These are phyloP conservation scores for Ceuthmochares aereus DNA, from an alignment of 2,113 vertebrate genomes.

Conservation along the genomic window DNA sequence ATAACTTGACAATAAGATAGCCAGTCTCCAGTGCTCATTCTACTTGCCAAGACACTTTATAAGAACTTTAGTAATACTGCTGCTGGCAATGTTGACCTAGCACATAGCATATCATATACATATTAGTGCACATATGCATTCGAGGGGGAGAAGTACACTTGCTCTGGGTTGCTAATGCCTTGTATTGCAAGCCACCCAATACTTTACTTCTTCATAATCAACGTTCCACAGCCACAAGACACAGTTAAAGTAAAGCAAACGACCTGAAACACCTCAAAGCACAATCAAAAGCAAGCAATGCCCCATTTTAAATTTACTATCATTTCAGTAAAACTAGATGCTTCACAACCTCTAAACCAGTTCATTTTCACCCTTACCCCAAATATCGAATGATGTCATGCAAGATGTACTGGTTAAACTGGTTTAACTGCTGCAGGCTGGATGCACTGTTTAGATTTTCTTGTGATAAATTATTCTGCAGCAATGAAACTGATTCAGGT, in stretches of 20 bases:
- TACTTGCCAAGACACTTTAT: neutral
- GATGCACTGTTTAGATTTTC: constrained; percentile 31
- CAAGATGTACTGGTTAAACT: constrained; percentile 62
- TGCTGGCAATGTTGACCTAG: neutral
- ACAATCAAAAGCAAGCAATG: neutral
- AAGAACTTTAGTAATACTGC: neutral
- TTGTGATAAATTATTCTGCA: constrained; percentile 38
- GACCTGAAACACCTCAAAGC: neutral
- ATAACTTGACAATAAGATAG: neutral
- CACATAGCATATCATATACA: neutral
- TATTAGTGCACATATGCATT: neutral
- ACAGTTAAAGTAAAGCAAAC: neutral
- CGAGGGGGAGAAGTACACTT: neutral
- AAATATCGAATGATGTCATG: constrained; percentile 42
- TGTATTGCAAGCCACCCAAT: neutral
- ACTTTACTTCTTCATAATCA: neutral
- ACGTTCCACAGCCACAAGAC: neutral
- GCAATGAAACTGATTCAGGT: neutral
- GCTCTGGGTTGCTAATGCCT: neutral
- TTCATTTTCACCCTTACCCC: constrained; percentile 57
- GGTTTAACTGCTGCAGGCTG: constrained; percentile 49
- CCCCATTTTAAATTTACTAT: neutral
- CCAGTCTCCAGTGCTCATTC: neutral
- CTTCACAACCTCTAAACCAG: constrained; percentile 15
- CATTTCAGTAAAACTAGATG: neutral